Conservation (phyloP, 2,888 invertebrate species). For the Xestia sexstrigata region DNA sequence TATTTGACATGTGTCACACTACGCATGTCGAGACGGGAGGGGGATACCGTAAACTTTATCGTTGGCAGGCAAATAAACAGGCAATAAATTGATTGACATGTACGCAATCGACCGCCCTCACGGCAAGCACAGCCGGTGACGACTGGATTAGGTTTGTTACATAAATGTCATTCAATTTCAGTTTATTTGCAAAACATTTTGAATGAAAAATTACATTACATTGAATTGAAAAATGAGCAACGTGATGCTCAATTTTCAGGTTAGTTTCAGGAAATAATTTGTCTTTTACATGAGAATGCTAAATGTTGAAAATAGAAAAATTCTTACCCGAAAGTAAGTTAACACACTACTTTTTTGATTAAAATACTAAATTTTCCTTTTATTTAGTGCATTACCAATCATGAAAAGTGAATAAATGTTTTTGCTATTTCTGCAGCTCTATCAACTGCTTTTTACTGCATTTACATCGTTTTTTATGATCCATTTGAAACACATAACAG, state of each 20-base stretch:
- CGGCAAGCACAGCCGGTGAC: constrained; percentile 65
- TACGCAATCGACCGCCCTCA: constrained; percentile 71
- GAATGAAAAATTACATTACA: background rate
- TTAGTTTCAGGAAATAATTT: background rate
- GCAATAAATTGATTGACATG: constrained; percentile 74
- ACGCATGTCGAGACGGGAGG: constrained; percentile 28
- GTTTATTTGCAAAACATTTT: constrained; percentile 17
- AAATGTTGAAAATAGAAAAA: background rate
- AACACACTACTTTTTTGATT: background rate
- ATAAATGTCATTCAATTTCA: constrained; percentile 45
- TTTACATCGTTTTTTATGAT: background rate
- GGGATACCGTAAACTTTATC: constrained; percentile 53
- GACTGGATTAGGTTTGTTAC: constrained; percentile 34
- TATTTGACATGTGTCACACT: constrained; percentile 58
- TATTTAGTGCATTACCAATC: background rate
- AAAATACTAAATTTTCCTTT: background rate
- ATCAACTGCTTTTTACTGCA: background rate
- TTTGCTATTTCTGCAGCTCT: background rate
- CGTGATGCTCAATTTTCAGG: background rate
- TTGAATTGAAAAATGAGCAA: background rate
- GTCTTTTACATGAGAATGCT: background rate
- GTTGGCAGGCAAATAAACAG: constrained; percentile 53
- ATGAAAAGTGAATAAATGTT: background rate
- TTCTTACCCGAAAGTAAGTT: background rate
- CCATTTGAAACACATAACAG: background rate